Base-by-base conservation (phyloP, 2,113 vertebrate genomes). In the Gambusia affinis region DNA sequence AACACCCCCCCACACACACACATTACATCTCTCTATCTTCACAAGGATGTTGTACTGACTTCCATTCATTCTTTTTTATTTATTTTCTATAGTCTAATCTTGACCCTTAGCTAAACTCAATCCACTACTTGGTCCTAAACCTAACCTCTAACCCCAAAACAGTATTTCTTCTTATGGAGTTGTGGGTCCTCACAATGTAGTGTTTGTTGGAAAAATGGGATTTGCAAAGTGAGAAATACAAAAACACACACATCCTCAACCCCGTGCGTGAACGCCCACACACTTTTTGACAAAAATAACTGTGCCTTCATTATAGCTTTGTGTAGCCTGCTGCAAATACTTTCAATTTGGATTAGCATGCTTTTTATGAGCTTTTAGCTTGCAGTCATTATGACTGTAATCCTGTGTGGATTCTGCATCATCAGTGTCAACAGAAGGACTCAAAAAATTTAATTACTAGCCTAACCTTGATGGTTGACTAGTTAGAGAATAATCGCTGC, bases 381-480 rank as follows among this genome's bases (percentile, higher is more conserved):
- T 69, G 73, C 37, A n/a, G 67, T 81, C 75, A 81, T 88, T 84
- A 66, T 69, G 44, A 73, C 67, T 78, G 30, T 83, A 88, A 85
- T 79, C 74, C 82, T 67, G 44, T 15, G 19, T 73, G 62, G 35
- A 83, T 85, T 14, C 12, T 82, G 33, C 70, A 64, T 69, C 69
- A 74, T 76, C 62, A 61, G 51, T 68, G 54, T 69, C 80, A 81
- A 57, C 6, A 54, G n/a, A 17, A 44, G 28, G 47, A 65, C 70
- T 54, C 8, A 12, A 78, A 24, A 80, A 68, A 47, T 84, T 76
- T 72, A 82, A 87, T 79, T 64, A 65, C 35, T 37, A 72, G 67
- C 68, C 60, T 22, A 67, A 74, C 73, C 71, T 73, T 60, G 19
- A 64, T 74, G 57, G 78, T 89, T 57, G 44, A 66, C 24, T 8